Conservation (phyloP, 2,888 invertebrate genomes). For the Leptothorax acervorum region DNA sequence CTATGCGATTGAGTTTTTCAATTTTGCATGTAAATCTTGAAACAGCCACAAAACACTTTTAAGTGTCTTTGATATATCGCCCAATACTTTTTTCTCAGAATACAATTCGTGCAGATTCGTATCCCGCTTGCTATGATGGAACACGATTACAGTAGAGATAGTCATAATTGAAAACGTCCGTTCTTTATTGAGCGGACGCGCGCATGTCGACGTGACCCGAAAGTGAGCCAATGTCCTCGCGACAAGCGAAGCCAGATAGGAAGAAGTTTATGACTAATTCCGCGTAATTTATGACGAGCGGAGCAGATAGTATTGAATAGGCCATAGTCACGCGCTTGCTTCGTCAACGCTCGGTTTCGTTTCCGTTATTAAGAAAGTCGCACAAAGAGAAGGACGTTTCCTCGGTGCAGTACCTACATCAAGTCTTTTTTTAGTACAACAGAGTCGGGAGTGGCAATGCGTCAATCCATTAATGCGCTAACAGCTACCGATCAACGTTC, state of each 20-base stretch:
- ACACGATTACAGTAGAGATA: conserved; percentile 37
- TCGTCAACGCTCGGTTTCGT: conserved; percentile 23
- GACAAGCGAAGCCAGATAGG: conserved; percentile 60
- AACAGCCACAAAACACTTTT: neutral
- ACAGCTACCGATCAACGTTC: neutral
- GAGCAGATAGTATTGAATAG: conserved; percentile 68
- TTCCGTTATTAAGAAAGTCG: conserved; percentile 46
- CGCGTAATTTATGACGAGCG: conserved; percentile 68
- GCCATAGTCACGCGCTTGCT: conserved; percentile 67
- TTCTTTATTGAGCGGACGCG: conserved; percentile 40
- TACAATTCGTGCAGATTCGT: conserved; percentile 15
- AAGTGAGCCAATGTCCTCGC: conserved; percentile 43
- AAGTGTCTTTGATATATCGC: neutral
- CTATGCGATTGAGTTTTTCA: neutral
- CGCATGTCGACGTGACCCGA: conserved; percentile 38
- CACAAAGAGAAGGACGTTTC: neutral
- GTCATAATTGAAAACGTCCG: conserved; percentile 41
- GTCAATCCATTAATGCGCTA: neutral
- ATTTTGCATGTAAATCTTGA: neutral
- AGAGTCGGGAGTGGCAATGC: neutral
- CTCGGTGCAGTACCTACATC: neutral
- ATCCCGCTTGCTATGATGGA: neutral
- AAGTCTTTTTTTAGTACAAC: neutral
- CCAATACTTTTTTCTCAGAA: neutral
- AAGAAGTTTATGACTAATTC: conserved; percentile 72